phyloP scores from a whole-genome alignment of 2,888 invertebrate species.

The Dexiosoma caninum region DNA sequence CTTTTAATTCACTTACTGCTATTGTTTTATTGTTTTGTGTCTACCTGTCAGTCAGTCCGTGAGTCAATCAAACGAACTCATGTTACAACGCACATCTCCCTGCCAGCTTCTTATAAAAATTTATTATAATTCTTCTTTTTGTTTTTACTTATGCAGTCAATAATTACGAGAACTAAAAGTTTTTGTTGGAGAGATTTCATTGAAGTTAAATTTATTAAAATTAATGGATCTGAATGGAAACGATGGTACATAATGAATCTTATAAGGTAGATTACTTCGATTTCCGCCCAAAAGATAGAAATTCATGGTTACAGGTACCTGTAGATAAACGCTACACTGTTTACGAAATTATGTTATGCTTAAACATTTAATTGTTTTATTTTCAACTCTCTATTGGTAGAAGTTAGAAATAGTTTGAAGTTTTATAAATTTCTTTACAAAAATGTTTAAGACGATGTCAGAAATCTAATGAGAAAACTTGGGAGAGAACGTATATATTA shows the following conservation, averaged over 20 bases:
- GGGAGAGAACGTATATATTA: too few relatives aligned
- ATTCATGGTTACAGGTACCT: neutral
- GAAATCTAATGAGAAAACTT: too few relatives aligned
- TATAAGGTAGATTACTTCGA: constrained; percentile 3
- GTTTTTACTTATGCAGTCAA: constrained; percentile 7
- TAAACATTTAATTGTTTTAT: too few relatives aligned
- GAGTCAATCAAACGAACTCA: neutral
- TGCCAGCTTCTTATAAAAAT: neutral
- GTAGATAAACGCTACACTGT: too few relatives aligned
- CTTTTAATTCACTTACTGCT: constrained; percentile 6
- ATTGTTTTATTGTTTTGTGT: constrained; percentile 15
- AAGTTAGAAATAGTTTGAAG: too few relatives aligned
- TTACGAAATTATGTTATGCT: too few relatives aligned
- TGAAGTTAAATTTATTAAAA: constrained; percentile 46
- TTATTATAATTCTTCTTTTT: neutral
- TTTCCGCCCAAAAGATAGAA: neutral
- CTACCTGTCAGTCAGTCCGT: neutral
- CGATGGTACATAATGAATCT: neutral
- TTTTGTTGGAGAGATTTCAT: constrained; percentile 43
- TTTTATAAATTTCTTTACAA: too few relatives aligned
- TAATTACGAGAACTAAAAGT: constrained; percentile 42
- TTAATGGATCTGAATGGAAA: constrained; percentile 49
- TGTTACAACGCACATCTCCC: neutral
- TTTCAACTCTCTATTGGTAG: too few relatives aligned
- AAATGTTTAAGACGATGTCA: too few relatives aligned